Conservation (phyloP, 2,113 vertebrate species). For the Crotalus horridus region DNA sequence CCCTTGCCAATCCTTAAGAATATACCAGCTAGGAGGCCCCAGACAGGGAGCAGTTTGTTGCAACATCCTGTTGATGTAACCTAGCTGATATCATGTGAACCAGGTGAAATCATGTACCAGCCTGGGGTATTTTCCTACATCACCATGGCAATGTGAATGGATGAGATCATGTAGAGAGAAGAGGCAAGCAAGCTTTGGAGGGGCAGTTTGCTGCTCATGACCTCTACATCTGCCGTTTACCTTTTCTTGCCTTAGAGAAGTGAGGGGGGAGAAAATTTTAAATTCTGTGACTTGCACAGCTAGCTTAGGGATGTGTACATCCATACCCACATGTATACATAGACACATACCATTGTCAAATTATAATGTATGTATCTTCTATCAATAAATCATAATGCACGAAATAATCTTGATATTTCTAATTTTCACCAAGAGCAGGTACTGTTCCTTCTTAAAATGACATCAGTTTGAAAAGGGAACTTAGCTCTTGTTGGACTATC, state of each 20-base stretch:
- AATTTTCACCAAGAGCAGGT: background rate
- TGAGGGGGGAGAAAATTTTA: background rate
- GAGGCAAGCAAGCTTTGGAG: too few relatives aligned
- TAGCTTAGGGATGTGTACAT: background rate
- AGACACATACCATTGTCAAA: background rate
- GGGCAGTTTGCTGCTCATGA: too few relatives aligned
- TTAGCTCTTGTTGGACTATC: background rate
- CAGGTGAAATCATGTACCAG: too few relatives aligned
- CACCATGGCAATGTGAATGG: too few relatives aligned
- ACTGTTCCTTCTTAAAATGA: background rate
- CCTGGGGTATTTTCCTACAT: too few relatives aligned
- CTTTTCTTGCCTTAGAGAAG: background rate
- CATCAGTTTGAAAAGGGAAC: background rate
- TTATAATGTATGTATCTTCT: background rate
- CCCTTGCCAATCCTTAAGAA: too few relatives aligned
- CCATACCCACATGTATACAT: background rate
- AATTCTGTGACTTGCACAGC: background rate
- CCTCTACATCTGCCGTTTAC: background rate
- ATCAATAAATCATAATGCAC: background rate
- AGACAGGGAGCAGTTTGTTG: too few relatives aligned
- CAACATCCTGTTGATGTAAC: too few relatives aligned
- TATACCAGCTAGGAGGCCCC: too few relatives aligned
- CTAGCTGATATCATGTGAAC: too few relatives aligned
- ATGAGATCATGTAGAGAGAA: too few relatives aligned
- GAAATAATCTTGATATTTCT: background rate